These are phyloP conservation scores for Bruchidius siliquastri DNA, from an alignment of 2,888 invertebrate genomes.

Conservation along the genomic window DNA sequence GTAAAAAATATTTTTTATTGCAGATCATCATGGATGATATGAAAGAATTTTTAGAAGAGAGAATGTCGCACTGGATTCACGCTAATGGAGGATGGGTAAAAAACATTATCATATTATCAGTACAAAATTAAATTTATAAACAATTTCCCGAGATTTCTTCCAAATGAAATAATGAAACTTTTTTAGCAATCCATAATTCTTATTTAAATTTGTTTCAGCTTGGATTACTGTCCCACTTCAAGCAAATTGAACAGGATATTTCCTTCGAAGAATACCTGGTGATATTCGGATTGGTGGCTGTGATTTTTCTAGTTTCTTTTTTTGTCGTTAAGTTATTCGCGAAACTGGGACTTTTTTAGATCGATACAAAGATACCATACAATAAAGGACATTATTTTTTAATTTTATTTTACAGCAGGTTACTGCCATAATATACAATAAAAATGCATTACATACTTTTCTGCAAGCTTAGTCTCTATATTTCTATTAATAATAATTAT, in stretches of 20 bases:
- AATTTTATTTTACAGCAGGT: too few relatives aligned
- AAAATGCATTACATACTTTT: too few relatives aligned
- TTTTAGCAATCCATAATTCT: too few relatives aligned
- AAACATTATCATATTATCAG: too few relatives aligned
- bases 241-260: constrained; percentile 42
- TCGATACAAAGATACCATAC: too few relatives aligned
- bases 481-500: too few relatives aligned
- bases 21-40: constrained; percentile 73
- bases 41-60: constrained; percentile 66
- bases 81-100: constrained; percentile 83
- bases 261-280: constrained; percentile 41
- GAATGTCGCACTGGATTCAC: constrained; percentile 72
- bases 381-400: too few relatives aligned
- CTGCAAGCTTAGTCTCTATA: too few relatives aligned
- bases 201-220: constrained; percentile 36
- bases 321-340: constrained; percentile 36
- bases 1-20: not conserved
- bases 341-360: constrained; percentile 13
- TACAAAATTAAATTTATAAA: too few relatives aligned
- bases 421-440: too few relatives aligned
- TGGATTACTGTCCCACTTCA: constrained; percentile 44
- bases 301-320: constrained; percentile 39
- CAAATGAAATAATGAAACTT: not conserved
- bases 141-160: too few relatives aligned
- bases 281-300: constrained; percentile 37